Evolutionary conservation across 2,888 invertebrate species (phyloP).

Genomic region (Amaurobius ferox): DNA sequence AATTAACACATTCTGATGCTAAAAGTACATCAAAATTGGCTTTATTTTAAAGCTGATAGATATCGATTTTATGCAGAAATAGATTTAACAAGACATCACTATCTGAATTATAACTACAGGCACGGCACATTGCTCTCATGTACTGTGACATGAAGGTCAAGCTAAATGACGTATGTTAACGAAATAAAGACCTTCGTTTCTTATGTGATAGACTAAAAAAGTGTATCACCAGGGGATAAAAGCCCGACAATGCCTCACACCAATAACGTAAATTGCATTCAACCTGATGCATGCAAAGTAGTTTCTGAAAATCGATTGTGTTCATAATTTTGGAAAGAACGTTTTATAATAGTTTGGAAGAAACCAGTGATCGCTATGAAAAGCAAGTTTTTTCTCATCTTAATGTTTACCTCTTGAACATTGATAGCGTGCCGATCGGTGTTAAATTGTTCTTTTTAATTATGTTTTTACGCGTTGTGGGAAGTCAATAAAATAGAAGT

Average conservation of each 20-base stretch:
- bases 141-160: too few relatives aligned
- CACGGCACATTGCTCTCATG: too few relatives aligned
- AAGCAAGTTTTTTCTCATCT: neutral
- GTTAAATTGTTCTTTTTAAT: neutral
- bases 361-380: neutral
- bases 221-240: neutral
- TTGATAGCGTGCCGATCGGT: neutral
- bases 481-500: too few relatives aligned
- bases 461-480: too few relatives aligned
- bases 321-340: neutral
- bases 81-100: too few relatives aligned
- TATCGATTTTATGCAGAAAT: too few relatives aligned
- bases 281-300: neutral
- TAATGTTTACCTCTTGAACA: neutral
- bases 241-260: slow-evolving; percentile 8
- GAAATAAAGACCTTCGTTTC: too few relatives aligned
- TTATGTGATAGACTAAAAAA: neutral
- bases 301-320: slow-evolving; percentile 13
- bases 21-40: too few relatives aligned
- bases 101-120: too few relatives aligned
- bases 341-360: neutral
- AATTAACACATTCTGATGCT: too few relatives aligned
- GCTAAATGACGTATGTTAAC: too few relatives aligned
- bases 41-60: too few relatives aligned
- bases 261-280: neutral